Percentiles rank a stretch among this genome's conserved stretches.
These are phyloP conservation scores for Prunella fulvescens DNA, from an alignment of 2,113 vertebrate genomes.

Conservation along the genomic window DNA sequence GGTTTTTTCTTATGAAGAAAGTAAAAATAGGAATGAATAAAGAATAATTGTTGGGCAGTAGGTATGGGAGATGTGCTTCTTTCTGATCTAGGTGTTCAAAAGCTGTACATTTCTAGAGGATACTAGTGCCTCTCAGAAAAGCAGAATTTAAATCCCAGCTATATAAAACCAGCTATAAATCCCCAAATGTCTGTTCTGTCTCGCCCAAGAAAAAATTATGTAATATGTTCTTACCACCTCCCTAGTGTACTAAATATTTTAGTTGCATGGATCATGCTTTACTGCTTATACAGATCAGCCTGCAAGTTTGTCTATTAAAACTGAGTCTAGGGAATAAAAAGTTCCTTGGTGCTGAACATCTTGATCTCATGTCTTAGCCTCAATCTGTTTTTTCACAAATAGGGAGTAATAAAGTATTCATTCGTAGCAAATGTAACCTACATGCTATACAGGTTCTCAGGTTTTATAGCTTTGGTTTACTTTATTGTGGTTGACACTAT, in stretches of 20 bases:
- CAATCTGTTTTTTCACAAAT: not conserved
- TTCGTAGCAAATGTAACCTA: not conserved
- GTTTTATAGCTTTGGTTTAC: not conserved
- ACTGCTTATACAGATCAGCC: not conserved
- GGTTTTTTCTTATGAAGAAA: not conserved
- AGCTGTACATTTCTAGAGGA: not conserved
- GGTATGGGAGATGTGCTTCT: not conserved
- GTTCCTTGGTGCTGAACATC: not conserved
- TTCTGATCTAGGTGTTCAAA: not conserved
- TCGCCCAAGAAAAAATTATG: not conserved
- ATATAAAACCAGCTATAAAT: not conserved
- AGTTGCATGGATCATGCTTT: not conserved
- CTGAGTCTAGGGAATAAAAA: not conserved
- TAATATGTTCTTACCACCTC: not conserved
- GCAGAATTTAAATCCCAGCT: not conserved
- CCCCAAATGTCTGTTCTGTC: not conserved
- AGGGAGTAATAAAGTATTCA: not conserved
- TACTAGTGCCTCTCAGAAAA: not conserved
- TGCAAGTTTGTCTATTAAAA: constrained; percentile 6
- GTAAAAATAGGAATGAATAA: not conserved
- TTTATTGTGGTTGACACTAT: not conserved
- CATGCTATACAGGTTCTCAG: not conserved
- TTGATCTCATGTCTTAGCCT: not conserved
- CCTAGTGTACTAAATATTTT: not conserved
- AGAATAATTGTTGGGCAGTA: not conserved